Base-by-base conservation (phyloP, 2,888 invertebrate species). In the Labia minor region DNA sequence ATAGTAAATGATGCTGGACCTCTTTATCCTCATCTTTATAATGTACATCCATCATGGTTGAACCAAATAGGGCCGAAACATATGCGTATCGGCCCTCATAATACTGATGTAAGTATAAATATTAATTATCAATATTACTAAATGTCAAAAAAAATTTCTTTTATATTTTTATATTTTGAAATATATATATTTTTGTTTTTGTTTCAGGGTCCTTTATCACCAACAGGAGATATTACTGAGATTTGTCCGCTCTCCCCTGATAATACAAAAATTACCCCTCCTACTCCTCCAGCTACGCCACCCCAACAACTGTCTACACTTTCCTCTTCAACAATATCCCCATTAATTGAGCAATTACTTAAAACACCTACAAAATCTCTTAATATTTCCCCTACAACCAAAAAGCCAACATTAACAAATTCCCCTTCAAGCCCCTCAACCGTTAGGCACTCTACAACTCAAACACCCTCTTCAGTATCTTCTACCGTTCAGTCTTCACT, bases 11-110 rank as follows among this genome's bases (percentile, higher is more conserved):
- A 71, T 63, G 67, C 69, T 33, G 67, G 71, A 21, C 67, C 68
- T 64, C 21, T 71, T 20, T 71, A 71, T 64, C 71, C 71, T 14
- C 71, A 71, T 63, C 49, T 71, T 8, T 71, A 71, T 65, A 71
- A 71, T 66, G 67, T 70, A 11, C 69, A 70, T 67, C 70, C 70
- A 18, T 71, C 71, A 8, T 65, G 70, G 62, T 66, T 71, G 19
- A 68, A 69, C 1, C 71, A 71, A 66, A 62, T 71, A 33, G 71
- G 70, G 18, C 37, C 69, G 20, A 71, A 70, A 64, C 70, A 70
- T 68, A 67, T 70, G 33, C 69, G 68, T 37, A 66, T 70, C 21
- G 69, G 69, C 33, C 49, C 49, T 49, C 49, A 49, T 16, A 26
- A 26, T 26, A 16, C 14, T 16, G 49, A 49, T 49, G 49, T 49